These are phyloP conservation scores for Heliconius cydno DNA, from an alignment of 2,888 invertebrate species.

Conservation along the genomic window DNA sequence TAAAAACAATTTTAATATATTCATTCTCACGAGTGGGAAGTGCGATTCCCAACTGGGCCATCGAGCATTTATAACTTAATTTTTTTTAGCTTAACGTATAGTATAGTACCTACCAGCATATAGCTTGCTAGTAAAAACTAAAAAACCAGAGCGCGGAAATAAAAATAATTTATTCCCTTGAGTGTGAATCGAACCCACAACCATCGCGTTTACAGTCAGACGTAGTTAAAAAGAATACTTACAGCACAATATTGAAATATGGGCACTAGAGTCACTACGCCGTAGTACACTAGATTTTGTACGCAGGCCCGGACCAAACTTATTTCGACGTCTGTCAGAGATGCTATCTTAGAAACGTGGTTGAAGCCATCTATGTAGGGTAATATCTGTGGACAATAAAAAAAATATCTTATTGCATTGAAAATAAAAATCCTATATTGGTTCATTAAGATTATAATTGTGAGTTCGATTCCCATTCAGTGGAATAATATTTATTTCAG, in stretches of 20 bases:
- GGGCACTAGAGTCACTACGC: constrained; percentile 88
- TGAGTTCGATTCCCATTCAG: no score
- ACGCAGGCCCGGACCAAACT: constrained; percentile 91
- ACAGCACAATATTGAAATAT: constrained; percentile 92
- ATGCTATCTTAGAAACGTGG: constrained; percentile 90
- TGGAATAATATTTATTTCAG: background rate
- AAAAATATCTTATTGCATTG: background rate
- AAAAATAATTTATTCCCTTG: background rate
- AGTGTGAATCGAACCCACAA: background rate
- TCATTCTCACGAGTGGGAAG: no score
- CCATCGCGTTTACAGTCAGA: background rate
- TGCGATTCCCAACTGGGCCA: background rate
- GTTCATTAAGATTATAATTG: background rate
- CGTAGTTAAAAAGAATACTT: constrained; percentile 50
- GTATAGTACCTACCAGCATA: no score
- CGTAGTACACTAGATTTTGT: constrained; percentile 90
- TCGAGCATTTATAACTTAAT: no score
- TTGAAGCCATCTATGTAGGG: constrained; percentile 92
- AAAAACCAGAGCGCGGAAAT: background rate
- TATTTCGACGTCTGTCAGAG: constrained; percentile 91
- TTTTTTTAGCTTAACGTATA: no score
- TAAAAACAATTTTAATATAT: no score
- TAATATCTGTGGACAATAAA: constrained; percentile 82
- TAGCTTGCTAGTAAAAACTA: no score
- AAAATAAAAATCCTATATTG: no score